These are phyloP conservation scores for Esox niger DNA, from an alignment of 2,113 vertebrate species.

Conservation along the genomic window DNA sequence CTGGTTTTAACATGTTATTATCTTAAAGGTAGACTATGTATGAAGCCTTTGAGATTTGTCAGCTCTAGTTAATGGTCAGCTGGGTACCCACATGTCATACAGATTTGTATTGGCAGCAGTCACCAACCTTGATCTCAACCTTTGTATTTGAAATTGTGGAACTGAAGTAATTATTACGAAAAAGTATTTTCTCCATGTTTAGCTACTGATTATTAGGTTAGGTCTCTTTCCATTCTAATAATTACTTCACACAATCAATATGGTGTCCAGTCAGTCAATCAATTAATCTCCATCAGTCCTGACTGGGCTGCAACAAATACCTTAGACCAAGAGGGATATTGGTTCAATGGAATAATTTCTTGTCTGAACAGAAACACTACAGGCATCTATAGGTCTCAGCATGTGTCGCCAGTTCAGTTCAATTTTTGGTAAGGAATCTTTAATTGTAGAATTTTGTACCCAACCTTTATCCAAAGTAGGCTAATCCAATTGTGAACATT, in stretches of 20 bases:
- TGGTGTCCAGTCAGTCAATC: slow-evolving; percentile 32
- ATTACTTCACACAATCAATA: slow-evolving; percentile 60
- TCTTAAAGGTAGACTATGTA: too few species aligned
- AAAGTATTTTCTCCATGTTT: slow-evolving; percentile 36
- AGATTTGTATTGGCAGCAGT: too few species aligned
- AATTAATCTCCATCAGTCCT: slow-evolving; percentile 29
- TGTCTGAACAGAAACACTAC: too few species aligned
- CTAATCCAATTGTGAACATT: neutral
- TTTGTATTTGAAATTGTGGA: neutral
- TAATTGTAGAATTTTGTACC: neutral
- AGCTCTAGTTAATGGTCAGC: too few species aligned
- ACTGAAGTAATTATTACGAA: slow-evolving; percentile 25
- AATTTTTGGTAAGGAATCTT: neutral
- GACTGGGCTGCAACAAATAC: neutral
- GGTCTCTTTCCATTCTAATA: slow-evolving; percentile 49
- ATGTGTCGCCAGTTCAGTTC: too few species aligned
- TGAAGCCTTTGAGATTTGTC: too few species aligned
- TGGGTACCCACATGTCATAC: too few species aligned
- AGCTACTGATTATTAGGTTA: slow-evolving; percentile 52
- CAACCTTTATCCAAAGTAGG: neutral
- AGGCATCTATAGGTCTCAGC: too few species aligned
- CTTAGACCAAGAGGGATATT: neutral
- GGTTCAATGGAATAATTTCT: too few species aligned
- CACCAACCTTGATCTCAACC: too few species aligned
- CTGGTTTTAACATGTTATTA: too few species aligned